Evolutionary conservation across 2,888 invertebrate species (phyloP), one percentile per base, ranked within the genome.

Genomic region (Crioceris asparagi): DNA sequence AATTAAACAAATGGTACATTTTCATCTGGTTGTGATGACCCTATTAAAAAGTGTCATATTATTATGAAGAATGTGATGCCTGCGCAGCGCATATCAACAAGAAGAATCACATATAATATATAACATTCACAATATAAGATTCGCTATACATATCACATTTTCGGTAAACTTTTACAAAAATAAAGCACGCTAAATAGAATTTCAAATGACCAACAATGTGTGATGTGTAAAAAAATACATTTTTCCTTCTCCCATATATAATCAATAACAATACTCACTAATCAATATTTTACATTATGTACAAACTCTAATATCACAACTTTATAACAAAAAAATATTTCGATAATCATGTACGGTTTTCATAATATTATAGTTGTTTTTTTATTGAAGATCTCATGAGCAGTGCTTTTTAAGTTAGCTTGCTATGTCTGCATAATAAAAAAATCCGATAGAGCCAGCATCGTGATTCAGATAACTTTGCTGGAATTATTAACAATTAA

Each of bases 141-240:
- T n/a, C n/a, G n/a, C n/a, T n/a, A n/a, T n/a, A n/a, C n/a, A 15
- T 27, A 27, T 27, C 27, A 27, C 27, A 27, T 27, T 27, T 10
- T 27, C 27, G 14, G 4, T 14, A 14, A 27, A 14, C 14, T 27
- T 14, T 27, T 27, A 27, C 27, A 27, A 27, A 27, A 27, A 27
- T 27, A 27, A 27, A 27, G 27, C 27, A 27, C 7, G 27, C 27
- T 27, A 19, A 15, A 41, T 41, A 46, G 44, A 46, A 36, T 38
- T 39, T 42, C 29, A 36, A 39, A 36, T 23, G 32, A 36, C 41
- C 36, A 39, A 43, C 39, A 34, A 40, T 33, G 45, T 45, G 47
- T n/a, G n/a, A n/a, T n/a, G 43, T 45, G 43, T 47, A 45, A 47
- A 45, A 47, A 47, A 47, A 45, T 45, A 47, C n/a, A n/a, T 41